Evolutionary conservation across 2,888 invertebrate species (phyloP), one percentile per base, ranked within the genome.

Genomic region (Gymnoscelis rufifasciata): DNA sequence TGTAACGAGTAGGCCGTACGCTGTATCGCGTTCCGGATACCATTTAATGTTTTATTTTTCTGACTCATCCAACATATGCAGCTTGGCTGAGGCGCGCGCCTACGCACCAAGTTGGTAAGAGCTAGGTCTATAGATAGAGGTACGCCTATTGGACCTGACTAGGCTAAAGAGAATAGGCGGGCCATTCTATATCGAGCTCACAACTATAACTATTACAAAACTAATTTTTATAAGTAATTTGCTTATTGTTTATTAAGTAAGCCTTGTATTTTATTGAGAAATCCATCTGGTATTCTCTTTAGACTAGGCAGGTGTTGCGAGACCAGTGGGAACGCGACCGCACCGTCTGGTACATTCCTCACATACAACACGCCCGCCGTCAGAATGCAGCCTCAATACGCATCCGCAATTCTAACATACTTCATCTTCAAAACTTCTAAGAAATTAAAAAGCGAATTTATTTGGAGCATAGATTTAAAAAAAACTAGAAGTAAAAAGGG

Each of bases 61-160:
- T 87, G 86, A 87, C 87, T 84, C 84, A 84, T 86, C 83, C 83
- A 83, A 80, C 72, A 74, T 69, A 72, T 60, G 73, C 79, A 79
- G 81, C 76, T 68, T 80, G 78, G 83, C 79, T 71, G 66, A 76
- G 78, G 31, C 80, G 77, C 60, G 74, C 65, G 58, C 59, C 74
- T 52, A 58, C 70, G 48, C 79, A 76, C 52, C 77, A 66, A 62
- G 60, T 71, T 63, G 79, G 79, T 79, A 81, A 82, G 78, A 14
- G 33, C 26, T 3, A 14, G 15, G 6, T 12, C 8, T 31, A 23
- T n/a, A n/a, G n/a, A n/a, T n/a, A 19, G 2, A 19, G 5, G 3
- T 19, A 19, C 19, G 3, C 19, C 5, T 19, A 35, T 24, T 27
- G 24, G 15, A 37, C 30, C 6, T 10, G 24, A 38, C 31, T 3